These are phyloP conservation scores for Rhagoletis pomonella DNA, from an alignment of 1,140 invertebrate genomes.

Conservation along the genomic window DNA sequence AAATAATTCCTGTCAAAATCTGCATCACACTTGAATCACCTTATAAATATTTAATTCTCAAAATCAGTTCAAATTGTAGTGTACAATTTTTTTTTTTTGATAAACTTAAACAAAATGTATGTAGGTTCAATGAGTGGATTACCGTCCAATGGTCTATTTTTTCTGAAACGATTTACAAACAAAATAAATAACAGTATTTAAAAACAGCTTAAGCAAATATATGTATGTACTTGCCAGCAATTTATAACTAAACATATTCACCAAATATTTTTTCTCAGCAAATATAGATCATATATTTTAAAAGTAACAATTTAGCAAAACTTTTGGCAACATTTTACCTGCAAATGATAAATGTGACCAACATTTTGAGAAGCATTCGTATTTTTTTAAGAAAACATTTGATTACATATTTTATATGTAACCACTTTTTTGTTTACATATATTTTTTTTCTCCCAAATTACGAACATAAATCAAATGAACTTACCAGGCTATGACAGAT, in stretches of 20 bases:
- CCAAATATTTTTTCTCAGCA: neutral
- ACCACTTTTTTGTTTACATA: neutral
- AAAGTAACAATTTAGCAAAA: constrained; percentile 8
- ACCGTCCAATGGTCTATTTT: too few relatives aligned
- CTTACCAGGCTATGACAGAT: constrained; percentile 47
- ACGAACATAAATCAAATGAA: constrained; percentile 46
- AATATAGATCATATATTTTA: too few relatives aligned
- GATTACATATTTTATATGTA: too few relatives aligned
- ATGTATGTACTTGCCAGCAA: neutral
- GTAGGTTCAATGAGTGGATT: too few relatives aligned
- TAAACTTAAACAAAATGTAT: too few relatives aligned
- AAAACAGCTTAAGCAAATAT: neutral
- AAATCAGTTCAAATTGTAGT: too few relatives aligned
- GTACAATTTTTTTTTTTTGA: too few relatives aligned
- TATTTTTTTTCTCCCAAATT: constrained; percentile 17
- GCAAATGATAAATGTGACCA: constrained; percentile 25
- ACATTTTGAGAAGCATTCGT: neutral
- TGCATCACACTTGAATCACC: too few relatives aligned
- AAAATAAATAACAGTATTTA: neutral
- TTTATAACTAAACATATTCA: neutral
- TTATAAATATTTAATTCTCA: too few relatives aligned
- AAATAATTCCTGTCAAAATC: too few relatives aligned
- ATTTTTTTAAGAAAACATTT: constrained; percentile 2
- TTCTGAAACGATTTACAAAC: too few relatives aligned
- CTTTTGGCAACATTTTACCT: constrained; percentile 23